Conservation (phyloP, 2,797 vertebrate species). For the Melanotaenia boesemani region DNA sequence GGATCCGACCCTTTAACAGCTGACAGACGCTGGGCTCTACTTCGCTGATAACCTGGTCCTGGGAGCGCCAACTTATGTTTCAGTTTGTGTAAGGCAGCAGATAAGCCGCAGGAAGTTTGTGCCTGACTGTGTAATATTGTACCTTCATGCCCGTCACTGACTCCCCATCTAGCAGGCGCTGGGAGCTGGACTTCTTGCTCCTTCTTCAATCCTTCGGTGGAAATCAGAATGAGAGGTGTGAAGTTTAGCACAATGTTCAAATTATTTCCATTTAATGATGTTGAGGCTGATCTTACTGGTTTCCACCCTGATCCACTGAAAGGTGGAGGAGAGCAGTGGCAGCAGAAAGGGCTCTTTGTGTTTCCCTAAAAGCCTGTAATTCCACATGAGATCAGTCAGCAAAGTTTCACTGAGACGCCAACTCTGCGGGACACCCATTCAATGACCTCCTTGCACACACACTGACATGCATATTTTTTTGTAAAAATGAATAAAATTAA, state of each 20-base stretch:
- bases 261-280: background rate
- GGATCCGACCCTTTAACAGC: constrained; percentile 17
- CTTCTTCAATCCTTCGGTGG: constrained; percentile 12
- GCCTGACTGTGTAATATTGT: constrained; percentile 5
- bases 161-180: constrained; percentile 67
- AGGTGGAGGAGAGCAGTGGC: constrained; percentile 27
- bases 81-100: constrained; percentile 12
- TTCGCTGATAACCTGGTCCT: constrained; percentile 22
- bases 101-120: constrained; percentile 16
- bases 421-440: constrained; percentile 50
- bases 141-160: constrained; percentile 42
- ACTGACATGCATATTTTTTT: constrained; percentile 59
- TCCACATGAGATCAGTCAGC: constrained; percentile 24
- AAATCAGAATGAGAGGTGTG: constrained; percentile 16
- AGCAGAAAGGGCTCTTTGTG: constrained; percentile 59
- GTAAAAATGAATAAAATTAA: constrained; percentile 84
- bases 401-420: constrained; percentile 46
- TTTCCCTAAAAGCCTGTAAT: constrained; percentile 47
- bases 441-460: constrained; percentile 56
- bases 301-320: constrained; percentile 25
- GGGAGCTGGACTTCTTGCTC: constrained; percentile 45
- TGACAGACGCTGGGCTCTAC: constrained; percentile 16
- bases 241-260: background rate
- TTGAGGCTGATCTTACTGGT: constrained; percentile 11
- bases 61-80: constrained; percentile 10